These are phyloP conservation scores for Drosophila mimica DNA, from an alignment of 2,888 invertebrate species.

Conservation along the genomic window DNA sequence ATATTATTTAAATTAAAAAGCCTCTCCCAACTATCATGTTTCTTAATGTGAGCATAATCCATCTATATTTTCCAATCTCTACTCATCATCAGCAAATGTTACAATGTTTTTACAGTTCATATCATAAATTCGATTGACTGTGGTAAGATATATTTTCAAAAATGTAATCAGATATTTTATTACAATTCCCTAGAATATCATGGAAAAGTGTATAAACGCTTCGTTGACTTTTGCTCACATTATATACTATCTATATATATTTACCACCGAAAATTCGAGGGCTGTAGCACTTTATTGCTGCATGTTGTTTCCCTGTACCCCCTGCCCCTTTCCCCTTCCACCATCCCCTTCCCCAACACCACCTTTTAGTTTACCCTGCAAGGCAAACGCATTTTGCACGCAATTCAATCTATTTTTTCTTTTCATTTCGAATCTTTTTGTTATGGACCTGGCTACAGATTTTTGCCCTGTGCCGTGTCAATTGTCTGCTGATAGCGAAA, in stretches of 20 bases:
- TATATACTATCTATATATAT: background rate
- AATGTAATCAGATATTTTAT: constrained; percentile 5
- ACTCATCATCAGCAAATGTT: background rate
- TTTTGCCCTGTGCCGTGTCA: constrained; percentile 20
- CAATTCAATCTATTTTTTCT: constrained; percentile 78
- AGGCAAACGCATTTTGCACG: constrained; percentile 79
- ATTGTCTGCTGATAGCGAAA: background rate
- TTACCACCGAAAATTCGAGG: constrained; percentile 29
- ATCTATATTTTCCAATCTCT: background rate
- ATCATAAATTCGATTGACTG: background rate
- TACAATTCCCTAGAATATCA: background rate
- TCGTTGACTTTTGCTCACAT: constrained; percentile 14
- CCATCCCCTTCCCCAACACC: background rate
- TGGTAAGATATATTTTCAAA: background rate
- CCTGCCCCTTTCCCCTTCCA: too few relatives aligned
- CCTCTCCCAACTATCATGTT: background rate
- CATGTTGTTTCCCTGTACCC: constrained; percentile 25
- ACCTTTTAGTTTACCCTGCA: constrained; percentile 18
- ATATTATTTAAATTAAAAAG: background rate
- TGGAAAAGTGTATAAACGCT: constrained; percentile 20
- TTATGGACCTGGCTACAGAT: constrained; percentile 42
- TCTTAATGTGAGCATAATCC: background rate
- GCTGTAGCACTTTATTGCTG: constrained; percentile 63
- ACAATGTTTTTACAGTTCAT: background rate
- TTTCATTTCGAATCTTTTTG: constrained; percentile 71